Evolutionary conservation across 2,113 vertebrate species (phyloP).

Genomic region (Taxidea taxus): DNA sequence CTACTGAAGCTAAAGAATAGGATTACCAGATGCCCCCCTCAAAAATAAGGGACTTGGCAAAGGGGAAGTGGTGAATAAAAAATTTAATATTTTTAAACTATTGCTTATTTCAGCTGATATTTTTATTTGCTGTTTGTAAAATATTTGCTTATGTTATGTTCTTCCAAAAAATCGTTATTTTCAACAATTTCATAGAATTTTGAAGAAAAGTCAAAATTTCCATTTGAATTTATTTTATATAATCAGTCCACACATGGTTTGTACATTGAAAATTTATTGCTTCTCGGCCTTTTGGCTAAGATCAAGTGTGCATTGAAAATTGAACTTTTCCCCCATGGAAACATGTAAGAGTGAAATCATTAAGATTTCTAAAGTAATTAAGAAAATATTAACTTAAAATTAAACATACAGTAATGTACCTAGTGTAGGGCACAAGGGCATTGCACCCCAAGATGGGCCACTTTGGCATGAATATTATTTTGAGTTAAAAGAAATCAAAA

Average conservation of each 20-base stretch:
- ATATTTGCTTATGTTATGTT: neutral
- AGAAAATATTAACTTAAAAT: conserved; percentile 3
- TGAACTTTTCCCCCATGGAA: neutral
- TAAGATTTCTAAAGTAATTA: conserved; percentile 12
- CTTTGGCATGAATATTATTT: neutral
- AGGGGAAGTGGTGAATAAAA: neutral
- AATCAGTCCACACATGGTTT: neutral
- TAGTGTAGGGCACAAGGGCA: neutral
- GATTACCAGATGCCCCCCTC: neutral
- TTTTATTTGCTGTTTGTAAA: neutral
- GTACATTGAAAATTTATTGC: neutral
- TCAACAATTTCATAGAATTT: conserved; percentile 21
- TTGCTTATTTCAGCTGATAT: neutral
- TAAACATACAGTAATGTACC: neutral
- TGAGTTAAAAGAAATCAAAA: neutral
- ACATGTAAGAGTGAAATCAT: neutral
- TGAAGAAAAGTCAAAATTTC: neutral
- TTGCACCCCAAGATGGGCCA: neutral
- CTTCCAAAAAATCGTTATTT: conserved; percentile 27
- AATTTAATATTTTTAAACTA: neutral
- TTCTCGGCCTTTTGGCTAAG: too few relatives aligned
- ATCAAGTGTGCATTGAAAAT: neutral
- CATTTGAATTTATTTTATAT: neutral
- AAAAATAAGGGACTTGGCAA: neutral
- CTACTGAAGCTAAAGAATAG: neutral